Evolutionary conservation across 1,140 invertebrate species (phyloP), one percentile per base, ranked within the genome.

Genomic region (Bicyclus anynana): DNA sequence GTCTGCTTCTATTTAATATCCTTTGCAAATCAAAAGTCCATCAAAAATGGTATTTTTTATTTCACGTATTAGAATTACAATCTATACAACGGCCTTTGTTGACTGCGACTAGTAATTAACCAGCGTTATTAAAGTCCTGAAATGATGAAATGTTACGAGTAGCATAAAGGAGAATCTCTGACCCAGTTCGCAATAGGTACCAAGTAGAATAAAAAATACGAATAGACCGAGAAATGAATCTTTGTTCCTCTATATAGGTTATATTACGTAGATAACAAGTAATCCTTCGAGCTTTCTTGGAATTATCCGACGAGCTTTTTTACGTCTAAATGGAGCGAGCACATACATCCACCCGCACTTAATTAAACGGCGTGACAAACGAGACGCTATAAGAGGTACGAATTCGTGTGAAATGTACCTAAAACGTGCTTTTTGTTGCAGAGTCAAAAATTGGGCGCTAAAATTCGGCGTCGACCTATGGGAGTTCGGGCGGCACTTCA

Each of bases 371-470:
- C 13, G 62, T 59, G 56, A 64, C 47, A 64, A 64, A 64, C 48
- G 52, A 59, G 29, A 35, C 27, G 55, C 51, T 9, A 48, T 50
- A 66, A 55, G 33, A 53, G 20, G n/a, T 50, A 46, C 26, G 16
- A 53, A 53, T 51, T 37, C 49, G 29, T 54, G 42, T 58, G 37
- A 59, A 60, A 64, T 46, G 14, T 57, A 42, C 37, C 37, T 44
- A 6, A 10, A 21, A 53, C 26, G 40, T 60, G 72, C 1, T 71
- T 80, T 70, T 74, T 85, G 73, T 94, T 94, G 58, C 91, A 97
- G 96, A 91, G 94, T 97, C 53, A 94, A 95, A 85, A 96, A 96
- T 83, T 97, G 95, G 95, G 95, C 95, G 26, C 84, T 96, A 56
- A 95, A 95, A 87, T 96, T 97, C 77, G 96, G 95, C 61, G 94